Evolutionary conservation across 2,113 vertebrate genomes (phyloP).

Genomic region (Cygnus buccinator): DNA sequence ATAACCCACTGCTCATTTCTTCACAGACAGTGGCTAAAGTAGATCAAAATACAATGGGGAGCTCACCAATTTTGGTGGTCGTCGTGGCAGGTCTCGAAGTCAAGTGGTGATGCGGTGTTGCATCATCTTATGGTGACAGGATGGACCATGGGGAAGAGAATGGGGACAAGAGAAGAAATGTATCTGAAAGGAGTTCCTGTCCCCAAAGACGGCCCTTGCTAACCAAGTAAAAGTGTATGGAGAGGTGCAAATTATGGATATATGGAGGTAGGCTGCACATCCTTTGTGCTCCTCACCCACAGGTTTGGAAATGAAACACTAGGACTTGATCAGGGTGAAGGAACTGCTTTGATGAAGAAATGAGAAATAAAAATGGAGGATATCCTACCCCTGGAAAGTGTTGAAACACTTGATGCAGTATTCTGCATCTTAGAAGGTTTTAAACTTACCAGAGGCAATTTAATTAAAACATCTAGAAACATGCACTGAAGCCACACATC

Average conservation of each 20-base stretch:
- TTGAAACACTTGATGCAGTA: conserved; percentile 32
- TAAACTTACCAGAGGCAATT: conserved; percentile 58
- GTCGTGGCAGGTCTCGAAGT: conserved; percentile 74
- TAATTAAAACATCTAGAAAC: conserved; percentile 24
- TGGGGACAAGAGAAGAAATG: conserved; percentile 77
- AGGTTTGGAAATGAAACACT: conserved; percentile 35
- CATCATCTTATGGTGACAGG: conserved; percentile 78
- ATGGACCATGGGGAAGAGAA: conserved; percentile 72
- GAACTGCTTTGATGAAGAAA: conserved; percentile 56
- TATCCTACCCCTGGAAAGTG: conserved; percentile 46
- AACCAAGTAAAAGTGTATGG: conserved; percentile 38
- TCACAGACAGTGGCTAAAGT: conserved; percentile 59
- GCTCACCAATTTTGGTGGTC: conserved; percentile 78
- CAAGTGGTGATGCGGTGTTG: conserved; percentile 78
- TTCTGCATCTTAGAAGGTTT: conserved; percentile 52
- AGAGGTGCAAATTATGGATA: conserved; percentile 15
- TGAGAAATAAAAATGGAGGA: conserved; percentile 51
- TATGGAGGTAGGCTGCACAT: neutral
- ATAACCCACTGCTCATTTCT: conserved; percentile 30
- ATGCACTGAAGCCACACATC: conserved; percentile 48
- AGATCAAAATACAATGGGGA: conserved; percentile 62
- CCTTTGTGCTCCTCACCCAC: conserved; percentile 30
- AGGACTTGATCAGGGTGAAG: conserved; percentile 43
- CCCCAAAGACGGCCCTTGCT: conserved; percentile 58
- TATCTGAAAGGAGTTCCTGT: conserved; percentile 72